A percentile compares a stretch with the other conserved stretches of the same genome.
Evolutionary conservation across 2,797 vertebrate species (phyloP).

Genomic region (Diplodus puntazzo): DNA sequence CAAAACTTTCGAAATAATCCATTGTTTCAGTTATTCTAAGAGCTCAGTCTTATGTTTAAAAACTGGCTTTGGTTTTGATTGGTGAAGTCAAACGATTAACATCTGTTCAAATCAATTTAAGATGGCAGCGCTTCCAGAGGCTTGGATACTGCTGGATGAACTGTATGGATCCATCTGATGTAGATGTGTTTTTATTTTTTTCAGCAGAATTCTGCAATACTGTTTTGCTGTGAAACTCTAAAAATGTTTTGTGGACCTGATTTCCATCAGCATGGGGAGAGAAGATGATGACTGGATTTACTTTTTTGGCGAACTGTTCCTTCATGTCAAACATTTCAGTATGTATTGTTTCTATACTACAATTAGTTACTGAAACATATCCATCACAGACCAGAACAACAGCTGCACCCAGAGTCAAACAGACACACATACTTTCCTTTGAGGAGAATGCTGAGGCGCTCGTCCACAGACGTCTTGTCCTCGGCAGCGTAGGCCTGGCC

Average conservation of each 20-base stretch:
- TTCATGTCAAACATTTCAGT: too few species aligned
- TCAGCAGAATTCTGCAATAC: too few species aligned
- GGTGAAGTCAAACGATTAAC: neutral
- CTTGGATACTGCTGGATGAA: too few species aligned
- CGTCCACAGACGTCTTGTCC: slow-evolving; percentile 97
- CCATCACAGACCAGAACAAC: neutral
- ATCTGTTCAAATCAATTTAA: too few species aligned
- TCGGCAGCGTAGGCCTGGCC: slow-evolving; percentile 95
- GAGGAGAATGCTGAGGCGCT: slow-evolving; percentile 95
- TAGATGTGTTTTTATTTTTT: too few species aligned
- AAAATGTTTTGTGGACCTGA: too few species aligned
- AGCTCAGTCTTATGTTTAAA: neutral
- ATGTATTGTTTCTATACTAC: neutral
- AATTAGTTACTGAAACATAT: neutral
- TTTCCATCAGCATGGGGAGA: too few species aligned
- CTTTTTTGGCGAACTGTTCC: too few species aligned
- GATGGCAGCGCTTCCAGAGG: too few species aligned
- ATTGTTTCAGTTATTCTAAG: neutral
- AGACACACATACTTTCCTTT: slow-evolving; percentile 93
- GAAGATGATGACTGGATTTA: too few species aligned
- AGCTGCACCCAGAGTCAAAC: neutral
- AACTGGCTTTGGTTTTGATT: neutral
- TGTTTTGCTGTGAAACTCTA: too few species aligned
- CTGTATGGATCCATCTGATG: too few species aligned
- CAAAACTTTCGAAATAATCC: slow-evolving; percentile 8